Conservation (phyloP, 2,797 vertebrate species). For the Argentina silus region DNA sequence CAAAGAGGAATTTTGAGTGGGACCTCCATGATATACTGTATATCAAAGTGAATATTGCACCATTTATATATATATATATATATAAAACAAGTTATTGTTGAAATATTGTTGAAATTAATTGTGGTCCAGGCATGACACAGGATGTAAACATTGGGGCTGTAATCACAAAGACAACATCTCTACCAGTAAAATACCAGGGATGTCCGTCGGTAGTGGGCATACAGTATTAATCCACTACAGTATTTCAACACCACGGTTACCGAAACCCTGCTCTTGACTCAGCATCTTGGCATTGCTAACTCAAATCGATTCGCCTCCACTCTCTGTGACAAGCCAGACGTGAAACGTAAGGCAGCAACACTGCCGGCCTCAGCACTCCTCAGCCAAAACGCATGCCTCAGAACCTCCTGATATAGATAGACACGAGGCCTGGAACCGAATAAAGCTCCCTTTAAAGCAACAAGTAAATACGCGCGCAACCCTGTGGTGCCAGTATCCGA, state of each 20-base stretch:
- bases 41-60: too few species aligned
- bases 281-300: not conserved
- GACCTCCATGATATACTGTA: too few species aligned
- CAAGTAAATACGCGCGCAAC: not conserved
- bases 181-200: too few species aligned
- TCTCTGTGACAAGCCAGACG: not conserved
- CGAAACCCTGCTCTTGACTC: not conserved
- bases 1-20: too few species aligned
- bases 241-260: not conserved
- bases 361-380: not conserved
- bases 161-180: too few species aligned
- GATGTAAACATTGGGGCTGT: not conserved
- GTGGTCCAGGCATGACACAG: not conserved
- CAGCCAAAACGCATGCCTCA: not conserved
- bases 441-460: not conserved
- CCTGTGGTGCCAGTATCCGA: not conserved
- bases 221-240: not conserved
- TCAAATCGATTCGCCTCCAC: not conserved
- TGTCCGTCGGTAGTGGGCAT: too few species aligned
- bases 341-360: not conserved
- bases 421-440: not conserved
- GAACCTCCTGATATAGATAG: slow-evolving; percentile 4
- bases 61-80: too few species aligned
- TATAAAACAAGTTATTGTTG: too few species aligned
- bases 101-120: not conserved